A percentile compares a stretch with the other conserved stretches of the same genome.
Conservation (phyloP, 2,888 invertebrate genomes). For the Holacanthella duospinosa region DNA sequence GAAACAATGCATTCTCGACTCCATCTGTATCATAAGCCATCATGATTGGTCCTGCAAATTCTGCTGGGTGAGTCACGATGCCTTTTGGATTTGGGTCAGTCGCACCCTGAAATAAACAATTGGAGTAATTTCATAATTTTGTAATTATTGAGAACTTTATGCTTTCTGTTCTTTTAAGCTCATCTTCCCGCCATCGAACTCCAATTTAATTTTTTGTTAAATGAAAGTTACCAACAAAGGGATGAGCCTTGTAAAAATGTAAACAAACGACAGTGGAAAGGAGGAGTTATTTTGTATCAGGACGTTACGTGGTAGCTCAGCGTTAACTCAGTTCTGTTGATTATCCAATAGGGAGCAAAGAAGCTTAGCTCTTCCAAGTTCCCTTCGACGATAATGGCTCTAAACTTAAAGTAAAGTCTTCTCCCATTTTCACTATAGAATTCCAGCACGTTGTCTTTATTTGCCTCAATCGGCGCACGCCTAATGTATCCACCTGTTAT, state of each 20-base stretch:
- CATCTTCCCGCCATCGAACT: too few relatives aligned
- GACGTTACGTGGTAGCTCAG: slow-evolving; percentile 67
- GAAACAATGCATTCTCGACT: neutral
- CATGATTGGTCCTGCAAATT: neutral
- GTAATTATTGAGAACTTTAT: too few relatives aligned
- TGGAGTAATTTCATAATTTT: too few relatives aligned
- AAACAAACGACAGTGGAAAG: too few relatives aligned
- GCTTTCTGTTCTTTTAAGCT: too few relatives aligned
- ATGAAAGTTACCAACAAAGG: too few relatives aligned
- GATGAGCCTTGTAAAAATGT: too few relatives aligned
- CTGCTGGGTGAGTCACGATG: neutral
- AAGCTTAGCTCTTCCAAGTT: slow-evolving; percentile 40
- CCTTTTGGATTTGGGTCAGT: neutral
- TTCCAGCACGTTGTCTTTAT: neutral
- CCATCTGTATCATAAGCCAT: slow-evolving; percentile 5
- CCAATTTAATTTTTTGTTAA: too few relatives aligned
- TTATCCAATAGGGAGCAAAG: slow-evolving; percentile 97
- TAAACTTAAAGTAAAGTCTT: neutral
- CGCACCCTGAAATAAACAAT: too few relatives aligned
- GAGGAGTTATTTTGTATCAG: too few relatives aligned
- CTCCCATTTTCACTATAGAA: neutral
- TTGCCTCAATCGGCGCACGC: neutral
- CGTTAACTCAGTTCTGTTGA: slow-evolving; percentile 86
- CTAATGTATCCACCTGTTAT: neutral
- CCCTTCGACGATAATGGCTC: neutral